Base-by-base conservation (phyloP, 1,140 invertebrate species). In the Hyposmocoma kahamanoa region DNA sequence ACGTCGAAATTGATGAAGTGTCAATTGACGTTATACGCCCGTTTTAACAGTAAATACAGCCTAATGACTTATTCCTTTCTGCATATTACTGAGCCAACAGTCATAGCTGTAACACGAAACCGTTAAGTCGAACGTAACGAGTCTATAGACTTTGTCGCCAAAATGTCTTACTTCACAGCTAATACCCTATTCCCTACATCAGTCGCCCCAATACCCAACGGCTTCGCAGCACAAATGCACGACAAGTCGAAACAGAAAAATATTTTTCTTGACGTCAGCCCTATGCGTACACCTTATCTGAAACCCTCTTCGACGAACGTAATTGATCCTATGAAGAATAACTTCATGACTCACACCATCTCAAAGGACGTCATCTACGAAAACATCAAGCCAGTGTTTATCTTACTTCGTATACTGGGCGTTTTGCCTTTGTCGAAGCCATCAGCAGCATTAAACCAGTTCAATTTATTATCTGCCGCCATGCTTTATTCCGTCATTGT, bases 361-460 rank as follows among this genome's bases (percentile, higher is more conserved):
- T 70, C 66, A n/a, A 72, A 63, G 61, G 89, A 88, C 57, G 84
- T 90, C 24, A 75, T 91, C 26, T 91, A 89, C 57, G 86, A 88
- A 43, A 88, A 85, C 36, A 86, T 91, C 28, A 88, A 88, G 26
- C 90, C 90, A 1, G 87, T 91, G 1, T 86, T 90, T 47, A 79
- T 76, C 42, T 67, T 91, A 22, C 48, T 91, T 13, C 77, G 88
- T 30, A 50, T 87, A 11, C 85, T 91, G 72, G 90, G 90, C 6
- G 87, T 89, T 1, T 71, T 91, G 36, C 91, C 91, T 3, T 77
- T 91, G 18, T 87, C 81, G 3, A 73, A 84, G 30, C 59, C 71
- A 2, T 72, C 78, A 18, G 58, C 79, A 0, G 84, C 87, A 1
- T 56, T 87, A 4, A 87, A 83, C 24, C 65, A 79, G 46, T 88